Conservation (phyloP, 2,113 vertebrate genomes). For the Motacilla alba region DNA sequence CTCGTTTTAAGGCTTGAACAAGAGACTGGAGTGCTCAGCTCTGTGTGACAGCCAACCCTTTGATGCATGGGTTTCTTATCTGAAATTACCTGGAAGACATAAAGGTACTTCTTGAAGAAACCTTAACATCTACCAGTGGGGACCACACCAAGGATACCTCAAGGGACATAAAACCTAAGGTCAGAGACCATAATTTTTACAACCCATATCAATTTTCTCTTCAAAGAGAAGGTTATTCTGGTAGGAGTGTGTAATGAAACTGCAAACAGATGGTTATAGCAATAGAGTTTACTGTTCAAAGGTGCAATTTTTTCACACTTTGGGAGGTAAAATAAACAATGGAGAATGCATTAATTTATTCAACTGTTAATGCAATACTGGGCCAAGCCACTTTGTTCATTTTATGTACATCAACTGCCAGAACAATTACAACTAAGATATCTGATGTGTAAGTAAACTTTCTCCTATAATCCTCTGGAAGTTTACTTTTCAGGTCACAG, state of each 20-base stretch:
- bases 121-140: neutral
- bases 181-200: constrained; percentile 57
- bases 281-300: constrained; percentile 53
- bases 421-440: constrained; percentile 54
- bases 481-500: constrained; percentile 57
- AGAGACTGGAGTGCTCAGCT: neutral
- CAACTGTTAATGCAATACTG: constrained; percentile 54
- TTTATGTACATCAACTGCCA: constrained; percentile 56
- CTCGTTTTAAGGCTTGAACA: neutral
- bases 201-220: constrained; percentile 58
- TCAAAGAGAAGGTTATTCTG: constrained; percentile 62
- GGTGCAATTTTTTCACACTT: constrained; percentile 59
- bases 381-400: constrained; percentile 57
- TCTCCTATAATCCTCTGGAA: constrained; percentile 43
- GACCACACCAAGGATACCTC: constrained; percentile 24
- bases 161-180: constrained; percentile 18
- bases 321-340: constrained; percentile 72
- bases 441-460: constrained; percentile 56
- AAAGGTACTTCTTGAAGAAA: neutral
- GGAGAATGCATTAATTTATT: constrained; percentile 57
- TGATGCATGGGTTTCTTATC: neutral
- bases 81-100: neutral
- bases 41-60: neutral
- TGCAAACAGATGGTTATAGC: constrained; percentile 62
- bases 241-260: constrained; percentile 56